Evolutionary conservation across 23 tunicate species (phyloP), one percentile per base, ranked within the genome.

Genomic region (Trididemnum clinides): DNA sequence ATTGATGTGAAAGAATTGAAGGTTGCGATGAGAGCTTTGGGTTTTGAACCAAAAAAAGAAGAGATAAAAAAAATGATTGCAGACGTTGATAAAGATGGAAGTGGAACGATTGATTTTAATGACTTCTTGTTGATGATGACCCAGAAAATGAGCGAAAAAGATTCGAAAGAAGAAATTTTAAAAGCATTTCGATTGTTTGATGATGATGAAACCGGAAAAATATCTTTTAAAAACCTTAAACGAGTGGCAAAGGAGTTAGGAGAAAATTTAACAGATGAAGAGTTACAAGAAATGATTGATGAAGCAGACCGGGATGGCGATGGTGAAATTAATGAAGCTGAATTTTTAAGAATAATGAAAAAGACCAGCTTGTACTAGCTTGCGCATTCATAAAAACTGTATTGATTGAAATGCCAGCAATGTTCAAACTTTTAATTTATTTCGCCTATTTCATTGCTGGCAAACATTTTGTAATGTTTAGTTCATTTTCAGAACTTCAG

Each of bases 281-380:
- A 97, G 59, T 64, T 97, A 28, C 94, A 95, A 64, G 99, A 97
- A 86, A 97, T 97, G 99, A 97, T 97, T 44, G 99, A 97, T 71
- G 99, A 97, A 82, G 99, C 99, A 10, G 99, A 97, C 64, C 78
- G 96, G 64, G 99, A 97, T 84, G 99, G 99, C 18, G 99, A 97
- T 78, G 99, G 99, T 57, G 99, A 97, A 88, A 92, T 97, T 1
- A 92, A 92, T 82, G 99, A 97, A 82, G 71, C 84, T 1, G 99
- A 97, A 59, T 97, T 97, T 83, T 70, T 97, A 7, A 54, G 99
- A 77, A 97, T 97, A n/a, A 97, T 97, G 99, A 97, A 97, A 58
- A 97, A 97, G 50, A 97, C 99, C 26, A 94, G 98, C 76, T 82
- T 94, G 57, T 94, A 94, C 57, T 94, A 77, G n/a, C n/a, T n/a